Evolutionary conservation across 2,113 vertebrate species (phyloP), one percentile per base, ranked within the genome.

Genomic region (Phoenicopterus ruber): DNA sequence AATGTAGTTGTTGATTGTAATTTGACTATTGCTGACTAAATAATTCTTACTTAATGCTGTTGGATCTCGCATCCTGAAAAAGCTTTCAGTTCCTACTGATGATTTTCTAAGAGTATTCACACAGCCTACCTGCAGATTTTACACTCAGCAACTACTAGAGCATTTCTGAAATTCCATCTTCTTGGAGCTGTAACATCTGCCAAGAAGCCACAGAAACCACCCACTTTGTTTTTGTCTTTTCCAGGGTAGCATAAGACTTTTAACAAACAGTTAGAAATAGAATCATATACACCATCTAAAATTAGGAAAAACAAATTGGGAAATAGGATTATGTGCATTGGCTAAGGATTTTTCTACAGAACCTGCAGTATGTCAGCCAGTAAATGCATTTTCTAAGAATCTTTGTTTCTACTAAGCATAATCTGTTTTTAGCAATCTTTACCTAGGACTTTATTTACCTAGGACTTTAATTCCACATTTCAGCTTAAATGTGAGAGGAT

Each of bases 221-320:
- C 91, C 88, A 95, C 92, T 92, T 96, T 88, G 69, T 65, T 95
- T 95, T 94, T 97, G 69, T 96, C 93, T 97, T 95, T 92, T 93
- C 69, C 86, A 93, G 69, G 25, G 63, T 91, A 95, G 76, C 89
- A 79, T 55, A 79, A 70, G 74, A 94, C 67, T 83, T 83, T 93
- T 94, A 96, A 82, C 91, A 95, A 95, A 88, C 66, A 94, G 66
- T 76, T 88, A 82, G 94, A 94, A 92, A 91, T 88, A 86, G 74
- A 79, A 88, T 71, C 70, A 59, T 14, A 97, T 87, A 63, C 73
- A 94, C 22, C 31, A 57, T 85, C 82, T 96, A 93, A 94, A 94
- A 93, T 93, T 88, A 95, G 91, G 66, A 40, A 84, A 94, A 94
- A 82, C 47, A 93, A 77, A 47, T 12, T 92, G 81, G 70, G 50